Evolutionary conservation across 53 echinoderm and acorn worm genomes (phyloP), one percentile per base, ranked within the genome.

Genomic region (Apostichopus leukothele): DNA sequence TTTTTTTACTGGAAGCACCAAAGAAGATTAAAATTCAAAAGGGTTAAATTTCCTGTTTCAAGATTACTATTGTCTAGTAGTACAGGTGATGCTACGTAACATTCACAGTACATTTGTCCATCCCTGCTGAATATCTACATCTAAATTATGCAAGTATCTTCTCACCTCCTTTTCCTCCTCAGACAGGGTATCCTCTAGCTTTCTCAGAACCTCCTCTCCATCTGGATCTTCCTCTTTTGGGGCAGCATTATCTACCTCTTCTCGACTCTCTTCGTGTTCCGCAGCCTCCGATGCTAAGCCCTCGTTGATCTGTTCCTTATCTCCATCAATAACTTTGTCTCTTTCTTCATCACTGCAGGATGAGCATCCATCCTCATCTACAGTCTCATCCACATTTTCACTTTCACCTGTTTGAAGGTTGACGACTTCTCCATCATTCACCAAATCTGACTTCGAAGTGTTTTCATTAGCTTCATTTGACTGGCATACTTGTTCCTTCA

Each of bases 151-250:
- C 16, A 86, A 39, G 50, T 9, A 67, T 26, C 50, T 11, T 88
- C 86, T 80, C 83, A 93, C 96, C 91, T 86, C 75, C 79, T 94
- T 95, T 66, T 96, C 93, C 61, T 95, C 96, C 20, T 94, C 86
- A 7, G 95, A 92, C 91, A 96, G 89, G 18, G 89, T 91, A 57
- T 90, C 92, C 73, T 96, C 96, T 78, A 92, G 27, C 50, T 96
- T 90, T 76, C 55, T 85, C 53, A 91, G 57, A 7, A 74, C 76
- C 75, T 90, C 86, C 67, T 92, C 92, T 39, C 95, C 96, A 59
- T 91, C 91, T 50, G 63, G 63, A 63, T 63, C 63, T 63, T 63
- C 63, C 11, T 63, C 16, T 16, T 63, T 63, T 0, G 63, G 63
- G 12, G 39, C 39, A 63, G 10, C 39, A 20, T 75, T 27, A 14